A percentile compares a stretch with the other conserved stretches of the same genome.
Conservation (phyloP, 1,140 invertebrate species). For the Leptinotarsa defecta region DNA sequence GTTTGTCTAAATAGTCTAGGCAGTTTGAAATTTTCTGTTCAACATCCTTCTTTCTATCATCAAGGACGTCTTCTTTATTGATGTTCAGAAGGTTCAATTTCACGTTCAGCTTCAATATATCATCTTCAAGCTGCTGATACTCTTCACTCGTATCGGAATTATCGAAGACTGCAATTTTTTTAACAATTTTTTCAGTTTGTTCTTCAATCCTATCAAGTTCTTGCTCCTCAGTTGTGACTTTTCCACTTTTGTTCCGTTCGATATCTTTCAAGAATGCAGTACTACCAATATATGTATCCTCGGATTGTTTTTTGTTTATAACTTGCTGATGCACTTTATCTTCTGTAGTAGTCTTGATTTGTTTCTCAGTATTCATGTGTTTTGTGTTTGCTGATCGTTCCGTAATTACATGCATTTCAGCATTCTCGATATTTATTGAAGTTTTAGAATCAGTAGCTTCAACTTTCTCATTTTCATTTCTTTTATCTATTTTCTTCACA, state of each 20-base stretch:
- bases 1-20: slow-evolving; percentile 27
- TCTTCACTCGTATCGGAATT: slow-evolving; percentile 17
- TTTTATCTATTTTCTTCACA: not conserved
- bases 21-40: slow-evolving; percentile 4
- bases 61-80: not conserved
- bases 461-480: too few species aligned
- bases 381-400: too few species aligned
- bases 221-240: not conserved
- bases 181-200: slow-evolving; percentile 20
- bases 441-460: too few species aligned
- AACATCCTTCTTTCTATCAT: not conserved
- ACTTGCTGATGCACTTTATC: too few species aligned
- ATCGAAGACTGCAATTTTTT: not conserved
- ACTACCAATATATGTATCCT: slow-evolving; percentile 15
- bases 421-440: too few species aligned
- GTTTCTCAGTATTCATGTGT: too few species aligned
- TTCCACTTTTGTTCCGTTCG: not conserved
- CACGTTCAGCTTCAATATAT: slow-evolving; percentile 10
- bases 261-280: slow-evolving; percentile 13
- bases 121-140: slow-evolving; percentile 25
- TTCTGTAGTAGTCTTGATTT: too few species aligned
- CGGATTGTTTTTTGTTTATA: not conserved
- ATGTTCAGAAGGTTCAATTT: slow-evolving; percentile 14
- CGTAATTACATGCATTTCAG: too few species aligned
- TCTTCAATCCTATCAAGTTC: slow-evolving; percentile 28